These are phyloP conservation scores for Gortyna flavago DNA, from an alignment of 2,888 invertebrate species.

Conservation along the genomic window DNA sequence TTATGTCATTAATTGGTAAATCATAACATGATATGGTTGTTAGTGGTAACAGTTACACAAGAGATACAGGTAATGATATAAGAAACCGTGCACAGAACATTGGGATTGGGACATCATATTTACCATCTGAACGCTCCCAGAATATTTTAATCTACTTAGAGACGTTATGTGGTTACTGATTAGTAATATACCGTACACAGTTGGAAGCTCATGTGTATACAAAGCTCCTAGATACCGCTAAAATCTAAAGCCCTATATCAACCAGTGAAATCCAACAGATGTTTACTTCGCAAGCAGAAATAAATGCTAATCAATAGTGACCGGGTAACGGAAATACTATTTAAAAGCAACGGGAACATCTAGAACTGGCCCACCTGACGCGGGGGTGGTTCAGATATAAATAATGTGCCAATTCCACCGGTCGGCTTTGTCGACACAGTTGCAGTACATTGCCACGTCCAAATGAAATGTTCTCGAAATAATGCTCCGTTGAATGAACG, in stretches of 20 bases:
- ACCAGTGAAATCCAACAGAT: constrained; percentile 44
- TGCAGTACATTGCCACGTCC: constrained; percentile 76
- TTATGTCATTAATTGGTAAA: constrained; percentile 35
- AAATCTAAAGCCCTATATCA: constrained; percentile 37
- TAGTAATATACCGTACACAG: constrained; percentile 13
- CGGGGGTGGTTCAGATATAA: constrained; percentile 78
- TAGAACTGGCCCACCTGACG: constrained; percentile 73
- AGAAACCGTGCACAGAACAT: constrained; percentile 34
- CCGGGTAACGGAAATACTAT: constrained; percentile 64
- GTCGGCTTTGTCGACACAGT: constrained; percentile 78
- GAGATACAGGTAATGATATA: constrained; percentile 34
- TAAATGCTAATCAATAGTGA: constrained; percentile 65
- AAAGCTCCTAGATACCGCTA: constrained; percentile 13
- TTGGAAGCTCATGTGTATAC: not conserved
- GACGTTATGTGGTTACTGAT: constrained; percentile 50
- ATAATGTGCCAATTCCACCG: constrained; percentile 81
- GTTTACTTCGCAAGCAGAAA: constrained; percentile 53
- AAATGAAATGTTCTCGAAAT: constrained; percentile 67
- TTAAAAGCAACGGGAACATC: constrained; percentile 68
- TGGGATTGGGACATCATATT: constrained; percentile 48
- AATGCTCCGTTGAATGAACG: constrained; percentile 60
- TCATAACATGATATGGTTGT: constrained; percentile 19
- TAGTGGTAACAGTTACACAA: constrained; percentile 33
- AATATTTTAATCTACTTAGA: constrained; percentile 59
- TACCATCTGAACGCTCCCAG: constrained; percentile 45